Evolutionary conservation across 1,140 invertebrate genomes (phyloP), one percentile per base, ranked within the genome.

Genomic region (Campodea augens): DNA sequence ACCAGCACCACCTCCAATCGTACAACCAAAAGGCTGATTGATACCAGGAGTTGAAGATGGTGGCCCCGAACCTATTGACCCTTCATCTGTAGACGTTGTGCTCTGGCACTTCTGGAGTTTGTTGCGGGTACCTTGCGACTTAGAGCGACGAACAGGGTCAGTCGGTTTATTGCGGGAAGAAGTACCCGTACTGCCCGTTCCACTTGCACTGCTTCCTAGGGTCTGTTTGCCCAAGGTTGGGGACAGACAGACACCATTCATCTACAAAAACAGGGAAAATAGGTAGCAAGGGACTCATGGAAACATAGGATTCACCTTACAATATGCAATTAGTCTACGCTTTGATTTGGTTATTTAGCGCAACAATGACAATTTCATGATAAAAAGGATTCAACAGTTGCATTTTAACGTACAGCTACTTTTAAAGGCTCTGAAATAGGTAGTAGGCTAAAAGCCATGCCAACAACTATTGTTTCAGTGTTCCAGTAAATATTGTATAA

Each of bases 41-140:
- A 44, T 39, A 38, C 23, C 38, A 44, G 42, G 36, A 27, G 57
- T 55, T 51, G 55, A 52, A 64, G 64, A 65, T 54, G 55, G 56
- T 55, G 54, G 58, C 57, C 52, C 55, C 54, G 55, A 57, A 59
- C 58, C 48, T 50, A 51, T 49, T 46, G 51, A 59, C 45, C 44
- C 49, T 65, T 75, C 72, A 60, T 76, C 75, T 57, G 72, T 74
- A 62, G 74, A 78, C 61, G 78, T 76, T 56, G 79, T 77, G 64
- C 77, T 80, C 65, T 82, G 74, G 71, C 79, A 82, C 73, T 82
- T 82, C 71, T 81, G 77, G 64, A 83, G 75, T 71, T 78, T 80
- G 71, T 79, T 75, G 47, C 57, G 54, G 73, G 82, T 85, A 82
- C 82, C 82, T 81, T 86, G 81, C 66, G 76, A 80, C 65, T 81